Conservation (phyloP, 1,140 invertebrate species). For the Aphelinus certus region DNA sequence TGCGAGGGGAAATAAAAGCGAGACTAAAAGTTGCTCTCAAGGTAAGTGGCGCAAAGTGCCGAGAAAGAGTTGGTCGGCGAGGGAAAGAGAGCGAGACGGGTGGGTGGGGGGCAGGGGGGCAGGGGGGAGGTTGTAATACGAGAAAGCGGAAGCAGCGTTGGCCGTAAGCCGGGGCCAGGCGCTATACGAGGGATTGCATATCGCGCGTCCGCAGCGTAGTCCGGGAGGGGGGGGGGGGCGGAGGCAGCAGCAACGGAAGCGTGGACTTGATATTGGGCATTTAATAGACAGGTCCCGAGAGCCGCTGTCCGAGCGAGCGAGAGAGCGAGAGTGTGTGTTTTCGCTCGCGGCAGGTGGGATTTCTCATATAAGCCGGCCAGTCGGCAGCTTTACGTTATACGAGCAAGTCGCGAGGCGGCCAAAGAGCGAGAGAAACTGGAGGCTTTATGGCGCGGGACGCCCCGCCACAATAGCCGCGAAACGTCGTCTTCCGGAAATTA, state of each 20-base stretch:
- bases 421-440: conserved; percentile 2
- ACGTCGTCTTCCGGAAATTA: too few species aligned
- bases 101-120: not conserved
- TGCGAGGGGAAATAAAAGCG: too few species aligned
- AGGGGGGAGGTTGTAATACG: conserved; percentile 2
- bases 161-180: not conserved
- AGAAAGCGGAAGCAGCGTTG: not conserved
- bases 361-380: conserved; percentile 59
- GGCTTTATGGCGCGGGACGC: not conserved
- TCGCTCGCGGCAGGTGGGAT: conserved; percentile 51
- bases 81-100: not conserved
- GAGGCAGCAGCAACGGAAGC: not conserved
- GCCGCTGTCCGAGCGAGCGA: conserved; percentile 39
- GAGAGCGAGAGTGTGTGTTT: conserved; percentile 52
- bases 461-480: not conserved
- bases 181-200: not conserved
- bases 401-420: not conserved
- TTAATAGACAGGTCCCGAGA: conserved; percentile 59
- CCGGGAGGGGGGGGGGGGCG: conserved; percentile 21
- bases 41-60: too few species aligned
- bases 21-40: too few species aligned
- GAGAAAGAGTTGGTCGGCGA: too few species aligned
- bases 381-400: conserved; percentile 23
- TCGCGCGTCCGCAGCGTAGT: conserved; percentile 5
- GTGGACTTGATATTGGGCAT: conserved; percentile 59